A percentile compares a stretch with the other conserved stretches of the same genome.
Evolutionary conservation across 2,797 vertebrate species (phyloP).

Genomic region (Sternotherus odoratus): DNA sequence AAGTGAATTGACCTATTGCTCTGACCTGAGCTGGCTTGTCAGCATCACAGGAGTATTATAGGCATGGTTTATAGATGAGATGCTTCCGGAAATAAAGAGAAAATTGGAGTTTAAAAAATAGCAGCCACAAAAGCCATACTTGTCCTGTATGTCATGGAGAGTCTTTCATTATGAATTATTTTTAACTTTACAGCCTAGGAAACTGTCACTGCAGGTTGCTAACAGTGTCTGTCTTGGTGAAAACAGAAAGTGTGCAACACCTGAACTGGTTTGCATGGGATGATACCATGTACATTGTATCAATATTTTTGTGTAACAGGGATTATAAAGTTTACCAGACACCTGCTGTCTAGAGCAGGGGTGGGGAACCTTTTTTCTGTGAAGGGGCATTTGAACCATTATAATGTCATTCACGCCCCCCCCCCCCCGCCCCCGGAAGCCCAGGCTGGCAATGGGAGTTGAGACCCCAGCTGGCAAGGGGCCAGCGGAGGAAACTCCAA

Average conservation of each 20-base stretch:
- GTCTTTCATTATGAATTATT: background rate
- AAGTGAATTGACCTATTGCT: background rate
- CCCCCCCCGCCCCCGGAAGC: too few species aligned
- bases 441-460: too few species aligned
- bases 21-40: background rate
- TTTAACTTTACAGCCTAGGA: background rate
- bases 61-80: constrained; percentile 37
- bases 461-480: too few species aligned
- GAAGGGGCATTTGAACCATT: too few species aligned
- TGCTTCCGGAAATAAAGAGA: constrained; percentile 19
- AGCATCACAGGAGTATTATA: background rate
- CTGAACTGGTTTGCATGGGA: background rate
- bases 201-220: background rate
- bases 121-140: background rate
- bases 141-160: background rate
- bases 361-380: too few species aligned
- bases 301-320: background rate
- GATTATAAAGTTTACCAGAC: background rate
- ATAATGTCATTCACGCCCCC: too few species aligned
- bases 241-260: fast-evolving
- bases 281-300: fast-evolving
- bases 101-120: background rate
- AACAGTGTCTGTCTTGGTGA: background rate
- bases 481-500: too few species aligned
- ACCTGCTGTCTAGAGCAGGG: background rate